Conservation (phyloP, 2,797 vertebrate genomes). For the Galagoides demidoff region DNA sequence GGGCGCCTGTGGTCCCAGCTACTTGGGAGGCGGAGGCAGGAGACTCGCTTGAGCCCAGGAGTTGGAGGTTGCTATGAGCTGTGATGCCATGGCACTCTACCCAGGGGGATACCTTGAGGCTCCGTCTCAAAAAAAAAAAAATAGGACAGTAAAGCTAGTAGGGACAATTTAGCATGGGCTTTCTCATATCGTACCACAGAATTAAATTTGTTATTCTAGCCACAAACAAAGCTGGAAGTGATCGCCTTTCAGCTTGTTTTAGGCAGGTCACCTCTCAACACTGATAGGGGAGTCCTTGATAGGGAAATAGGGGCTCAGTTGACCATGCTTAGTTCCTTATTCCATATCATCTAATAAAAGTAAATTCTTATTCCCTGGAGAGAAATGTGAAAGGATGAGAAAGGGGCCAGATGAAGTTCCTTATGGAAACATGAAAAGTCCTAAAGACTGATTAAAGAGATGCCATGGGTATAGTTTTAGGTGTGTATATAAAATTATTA, state of each 20-base stretch:
- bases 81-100: no score
- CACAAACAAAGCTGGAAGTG: neutral
- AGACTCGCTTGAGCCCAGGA: no score
- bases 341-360: neutral
- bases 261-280: neutral
- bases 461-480: neutral
- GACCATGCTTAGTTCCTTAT: neutral
- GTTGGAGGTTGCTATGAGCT: no score
- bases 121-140: no score
- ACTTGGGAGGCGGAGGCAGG: no score
- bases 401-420: neutral
- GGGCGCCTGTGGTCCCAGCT: no score
- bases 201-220: neutral
- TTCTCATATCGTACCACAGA: neutral
- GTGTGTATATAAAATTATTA: neutral
- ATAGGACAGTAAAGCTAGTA: neutral
- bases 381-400: slow-evolving; percentile 7
- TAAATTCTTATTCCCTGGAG: neutral
- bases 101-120: no score
- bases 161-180: neutral
- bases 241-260: neutral
- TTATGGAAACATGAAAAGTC: neutral
- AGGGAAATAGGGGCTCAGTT: neutral
- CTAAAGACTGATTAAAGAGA: neutral
- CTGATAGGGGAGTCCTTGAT: neutral